Evolutionary conservation across 2,888 invertebrate genomes (phyloP).

Genomic region (Theodoxus fluviatilis): DNA sequence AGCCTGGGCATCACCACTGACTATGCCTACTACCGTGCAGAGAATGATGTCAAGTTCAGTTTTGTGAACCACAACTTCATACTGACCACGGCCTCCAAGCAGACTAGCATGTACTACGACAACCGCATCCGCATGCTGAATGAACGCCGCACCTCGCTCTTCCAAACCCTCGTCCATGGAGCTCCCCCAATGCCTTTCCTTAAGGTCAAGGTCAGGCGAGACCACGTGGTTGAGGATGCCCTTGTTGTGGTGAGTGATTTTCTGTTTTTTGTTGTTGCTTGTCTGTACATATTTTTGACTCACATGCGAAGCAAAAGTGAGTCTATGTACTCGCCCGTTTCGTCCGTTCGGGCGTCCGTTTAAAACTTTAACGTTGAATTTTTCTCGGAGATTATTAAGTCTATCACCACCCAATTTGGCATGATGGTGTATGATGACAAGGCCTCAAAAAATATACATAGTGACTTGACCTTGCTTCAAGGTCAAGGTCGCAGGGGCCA

Average conservation of each 20-base stretch:
- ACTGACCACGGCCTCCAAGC: slow-evolving; percentile 89
- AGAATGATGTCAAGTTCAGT: slow-evolving; percentile 69
- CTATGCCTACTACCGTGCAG: slow-evolving; percentile 82
- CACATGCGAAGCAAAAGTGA: too few relatives aligned
- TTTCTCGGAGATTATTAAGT: too few relatives aligned
- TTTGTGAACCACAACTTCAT: slow-evolving; percentile 92
- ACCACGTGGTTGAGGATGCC: slow-evolving; percentile 90
- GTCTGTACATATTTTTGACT: too few relatives aligned
- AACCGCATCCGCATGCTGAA: slow-evolving; percentile 94
- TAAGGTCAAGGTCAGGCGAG: slow-evolving; percentile 76
- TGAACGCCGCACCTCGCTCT: slow-evolving; percentile 84
- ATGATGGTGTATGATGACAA: too few relatives aligned
- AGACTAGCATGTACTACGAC: slow-evolving; percentile 89
- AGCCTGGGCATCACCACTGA: slow-evolving; percentile 93
- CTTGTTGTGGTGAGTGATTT: slow-evolving; percentile 81
- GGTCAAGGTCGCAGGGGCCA: too few relatives aligned
- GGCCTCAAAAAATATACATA: too few relatives aligned
- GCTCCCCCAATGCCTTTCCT: slow-evolving; percentile 75
- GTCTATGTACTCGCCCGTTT: too few relatives aligned
- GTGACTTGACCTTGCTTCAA: too few relatives aligned
- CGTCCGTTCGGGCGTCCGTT: too few relatives aligned
- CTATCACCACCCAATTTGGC: too few relatives aligned
- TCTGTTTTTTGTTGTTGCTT: too few relatives aligned
- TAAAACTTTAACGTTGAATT: too few relatives aligned
- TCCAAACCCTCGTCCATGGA: slow-evolving; percentile 81